A percentile compares a stretch with the other conserved stretches of the same genome.
Conservation (phyloP, 2,888 invertebrate genomes). For the Fragum whitleyi region DNA sequence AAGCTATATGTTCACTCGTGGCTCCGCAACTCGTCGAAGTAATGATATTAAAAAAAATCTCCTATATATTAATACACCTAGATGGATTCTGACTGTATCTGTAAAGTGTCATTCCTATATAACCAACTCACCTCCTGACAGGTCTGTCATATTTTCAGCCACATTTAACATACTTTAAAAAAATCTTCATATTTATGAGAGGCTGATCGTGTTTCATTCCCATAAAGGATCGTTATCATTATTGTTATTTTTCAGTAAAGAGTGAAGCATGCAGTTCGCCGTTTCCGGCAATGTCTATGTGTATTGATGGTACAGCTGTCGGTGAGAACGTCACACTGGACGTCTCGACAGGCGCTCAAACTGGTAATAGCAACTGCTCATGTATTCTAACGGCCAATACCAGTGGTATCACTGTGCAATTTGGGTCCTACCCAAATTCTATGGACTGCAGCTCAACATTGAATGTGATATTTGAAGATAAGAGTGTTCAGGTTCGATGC, state of each 20-base stretch:
- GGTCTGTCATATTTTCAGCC: too few species aligned
- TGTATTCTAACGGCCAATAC: constrained; percentile 27
- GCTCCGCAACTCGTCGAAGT: too few species aligned
- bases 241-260: not conserved
- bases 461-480: constrained; percentile 40
- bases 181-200: too few species aligned
- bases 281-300: constrained; percentile 38
- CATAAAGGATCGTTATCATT: too few species aligned
- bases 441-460: constrained; percentile 41
- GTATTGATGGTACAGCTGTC: constrained; percentile 21
- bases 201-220: too few species aligned
- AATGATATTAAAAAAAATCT: too few species aligned
- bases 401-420: constrained; percentile 26
- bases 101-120: too few species aligned
- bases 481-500: constrained; percentile 38
- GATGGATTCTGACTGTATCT: too few species aligned
- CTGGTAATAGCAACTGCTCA: constrained; percentile 20
- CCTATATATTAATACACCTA: too few species aligned
- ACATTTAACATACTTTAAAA: too few species aligned
- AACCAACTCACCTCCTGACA: too few species aligned
- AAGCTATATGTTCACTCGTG: too few species aligned
- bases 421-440: constrained; percentile 23
- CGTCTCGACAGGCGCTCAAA: constrained; percentile 30
- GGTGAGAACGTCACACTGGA: constrained; percentile 41
- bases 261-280: constrained; percentile 23